Conservation (phyloP, 2,888 invertebrate species). For the Harmothoe impar region DNA sequence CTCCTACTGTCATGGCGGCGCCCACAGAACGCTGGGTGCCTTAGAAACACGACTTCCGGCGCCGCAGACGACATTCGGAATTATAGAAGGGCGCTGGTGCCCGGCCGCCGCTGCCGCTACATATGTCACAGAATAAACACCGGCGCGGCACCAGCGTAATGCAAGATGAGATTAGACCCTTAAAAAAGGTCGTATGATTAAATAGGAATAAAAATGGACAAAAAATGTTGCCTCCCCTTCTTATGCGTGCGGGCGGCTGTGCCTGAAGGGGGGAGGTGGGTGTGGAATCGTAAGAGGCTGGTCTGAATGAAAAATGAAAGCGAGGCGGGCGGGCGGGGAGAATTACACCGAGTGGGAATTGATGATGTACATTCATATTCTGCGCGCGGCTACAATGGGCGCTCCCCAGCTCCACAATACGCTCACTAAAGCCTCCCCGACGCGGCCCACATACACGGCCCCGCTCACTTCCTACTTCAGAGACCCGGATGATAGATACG, state of each 20-base stretch:
- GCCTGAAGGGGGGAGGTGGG: background rate
- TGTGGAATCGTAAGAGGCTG: conserved; percentile 22
- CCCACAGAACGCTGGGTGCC: background rate
- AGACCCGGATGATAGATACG: background rate
- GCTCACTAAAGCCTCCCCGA: conserved; percentile 8
- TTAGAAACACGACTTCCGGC: conserved; percentile 5
- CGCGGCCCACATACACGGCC: background rate
- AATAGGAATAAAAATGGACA: background rate
- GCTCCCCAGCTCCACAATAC: background rate
- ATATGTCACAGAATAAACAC: conserved; percentile 13
- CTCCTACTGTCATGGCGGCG: conserved; percentile 6
- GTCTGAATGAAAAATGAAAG: conserved; percentile 13
- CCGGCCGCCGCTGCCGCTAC: background rate
- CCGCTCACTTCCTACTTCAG: background rate
- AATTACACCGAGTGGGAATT: conserved; percentile 53
- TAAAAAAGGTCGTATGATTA: background rate
- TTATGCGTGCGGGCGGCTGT: background rate
- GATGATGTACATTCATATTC: conserved; percentile 53
- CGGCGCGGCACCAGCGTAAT: background rate
- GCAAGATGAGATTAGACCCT: background rate
- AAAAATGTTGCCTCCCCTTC: background rate
- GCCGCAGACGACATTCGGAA: conserved; percentile 2
- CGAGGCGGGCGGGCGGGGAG: background rate
- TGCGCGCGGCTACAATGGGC: conserved; percentile 2
- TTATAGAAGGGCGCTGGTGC: background rate